Percentiles rank a stretch among this genome's conserved stretches.
phyloP scores from a whole-genome alignment of 1,140 invertebrate species.

The Babylonia areolata region DNA sequence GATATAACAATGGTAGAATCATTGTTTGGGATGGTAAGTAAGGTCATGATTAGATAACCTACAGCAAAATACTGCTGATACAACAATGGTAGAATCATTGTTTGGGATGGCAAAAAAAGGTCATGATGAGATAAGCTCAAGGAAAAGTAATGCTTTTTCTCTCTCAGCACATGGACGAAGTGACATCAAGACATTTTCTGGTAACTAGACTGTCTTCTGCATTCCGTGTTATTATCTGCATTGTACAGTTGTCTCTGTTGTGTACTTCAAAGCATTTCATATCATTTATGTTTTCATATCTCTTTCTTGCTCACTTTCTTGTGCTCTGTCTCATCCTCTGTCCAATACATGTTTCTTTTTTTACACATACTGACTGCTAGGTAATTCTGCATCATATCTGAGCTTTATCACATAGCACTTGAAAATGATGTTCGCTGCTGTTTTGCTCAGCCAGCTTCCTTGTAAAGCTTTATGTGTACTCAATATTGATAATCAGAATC shows the following conservation, averaged over 20 bases:
- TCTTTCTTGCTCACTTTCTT: background rate
- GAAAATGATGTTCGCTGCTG: background rate
- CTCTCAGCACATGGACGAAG: constrained; percentile 36
- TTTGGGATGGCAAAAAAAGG: too few relatives aligned
- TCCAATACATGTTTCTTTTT: background rate
- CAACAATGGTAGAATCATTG: too few relatives aligned
- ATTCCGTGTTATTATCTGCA: background rate
- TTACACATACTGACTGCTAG: too few relatives aligned
- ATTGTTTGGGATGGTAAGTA: too few relatives aligned
- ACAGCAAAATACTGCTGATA: too few relatives aligned
- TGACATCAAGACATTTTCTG: constrained; percentile 37
- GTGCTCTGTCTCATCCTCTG: background rate
- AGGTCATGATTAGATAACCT: too few relatives aligned
- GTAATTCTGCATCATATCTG: background rate
- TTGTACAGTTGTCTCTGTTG: background rate
- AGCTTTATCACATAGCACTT: background rate
- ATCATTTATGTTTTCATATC: background rate
- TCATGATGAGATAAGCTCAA: too few relatives aligned
- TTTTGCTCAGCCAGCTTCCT: background rate
- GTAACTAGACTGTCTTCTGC: background rate
- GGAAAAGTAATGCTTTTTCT: background rate
- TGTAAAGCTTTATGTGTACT: background rate
- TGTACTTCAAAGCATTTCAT: background rate
- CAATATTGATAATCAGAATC: background rate
- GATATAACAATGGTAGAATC: too few relatives aligned